These are phyloP conservation scores for Mugil cephalus DNA, from an alignment of 2,113 vertebrate species.

Conservation along the genomic window DNA sequence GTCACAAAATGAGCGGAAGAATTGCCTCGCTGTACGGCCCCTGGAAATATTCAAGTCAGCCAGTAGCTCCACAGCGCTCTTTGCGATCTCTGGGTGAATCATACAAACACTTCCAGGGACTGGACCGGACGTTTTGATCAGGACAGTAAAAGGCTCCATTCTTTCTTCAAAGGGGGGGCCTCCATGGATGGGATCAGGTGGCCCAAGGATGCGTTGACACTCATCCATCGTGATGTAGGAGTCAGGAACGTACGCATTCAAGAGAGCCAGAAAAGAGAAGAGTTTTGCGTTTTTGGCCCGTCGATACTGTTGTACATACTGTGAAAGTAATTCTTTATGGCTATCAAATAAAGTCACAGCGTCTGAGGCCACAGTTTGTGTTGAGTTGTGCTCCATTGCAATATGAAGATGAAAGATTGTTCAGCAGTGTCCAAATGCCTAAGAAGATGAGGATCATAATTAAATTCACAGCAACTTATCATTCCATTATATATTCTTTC, in stretches of 20 bases:
- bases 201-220: slow-evolving; percentile 63
- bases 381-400: not conserved
- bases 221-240: slow-evolving; percentile 42
- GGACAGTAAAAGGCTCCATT: slow-evolving; percentile 46
- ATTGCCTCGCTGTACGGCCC: not conserved
- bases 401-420: not conserved
- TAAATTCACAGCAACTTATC: not conserved
- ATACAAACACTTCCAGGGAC: not conserved
- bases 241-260: slow-evolving; percentile 45
- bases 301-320: not conserved
- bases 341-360: not conserved
- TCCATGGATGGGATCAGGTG: slow-evolving; percentile 47
- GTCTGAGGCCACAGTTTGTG: not conserved
- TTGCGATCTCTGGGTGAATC: slow-evolving; percentile 14
- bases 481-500: too few species aligned
- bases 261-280: slow-evolving; percentile 55
- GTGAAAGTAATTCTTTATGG: rapidly evolving
- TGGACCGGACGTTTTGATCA: slow-evolving; percentile 4
- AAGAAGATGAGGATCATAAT: not conserved
- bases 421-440: not conserved
- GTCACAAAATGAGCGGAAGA: slow-evolving; percentile 14
- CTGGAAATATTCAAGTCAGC: not conserved
- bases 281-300: slow-evolving; percentile 24
- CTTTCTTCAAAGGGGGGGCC: slow-evolving; percentile 27
- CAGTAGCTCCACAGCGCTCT: not conserved